Evolutionary conservation across 2,888 invertebrate species (phyloP), one percentile per base, ranked within the genome.

Genomic region (Anoncus sp.): DNA sequence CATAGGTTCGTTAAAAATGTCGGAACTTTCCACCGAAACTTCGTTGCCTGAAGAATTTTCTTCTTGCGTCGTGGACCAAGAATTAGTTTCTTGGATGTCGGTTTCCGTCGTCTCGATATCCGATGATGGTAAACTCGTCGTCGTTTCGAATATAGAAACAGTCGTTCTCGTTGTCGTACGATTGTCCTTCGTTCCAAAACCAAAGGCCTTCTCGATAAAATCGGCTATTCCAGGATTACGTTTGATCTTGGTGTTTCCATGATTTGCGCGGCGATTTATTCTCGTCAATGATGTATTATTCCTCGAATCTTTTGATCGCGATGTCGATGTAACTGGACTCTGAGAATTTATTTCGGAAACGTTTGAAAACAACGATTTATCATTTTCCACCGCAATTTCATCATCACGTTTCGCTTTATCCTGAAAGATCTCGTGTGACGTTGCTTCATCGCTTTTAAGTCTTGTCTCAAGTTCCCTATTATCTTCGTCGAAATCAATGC

Each of bases 191-290:
- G 65, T 57, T 40, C n/a, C 51, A 3, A 62, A 47, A 3, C 79
- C 71, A 49, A 80, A 75, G 6, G 81, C 69, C 59, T 79, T 81
- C 62, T 81, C 62, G 16, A 81, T 18, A 9, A 81, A 81, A 27
- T 78, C 75, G 22, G 76, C 59, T 60, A 81, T 76, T 18, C 78
- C 78, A 24, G 69, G 73, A 71, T 81, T 81, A 22, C 78, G 43
- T 27, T 78, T 75, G 5, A 45, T 27, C 20, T 80, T 72, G 1
- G 43, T 43, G 14, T 35, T 47, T n/a, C 16, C 12, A 16, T 14
- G 18, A 16, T 9, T 62, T 18, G 18, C 43, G 5, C 55, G 24
- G n/a, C 14, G 10, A 10, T 51, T 18, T 18, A 16, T 16, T 27
- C 47, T 14, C 4, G 40, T 60, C 16, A 43, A 1, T 14, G 40